phyloP scores from a whole-genome alignment of 2,888 invertebrate genomes.

The Pocota personata region DNA sequence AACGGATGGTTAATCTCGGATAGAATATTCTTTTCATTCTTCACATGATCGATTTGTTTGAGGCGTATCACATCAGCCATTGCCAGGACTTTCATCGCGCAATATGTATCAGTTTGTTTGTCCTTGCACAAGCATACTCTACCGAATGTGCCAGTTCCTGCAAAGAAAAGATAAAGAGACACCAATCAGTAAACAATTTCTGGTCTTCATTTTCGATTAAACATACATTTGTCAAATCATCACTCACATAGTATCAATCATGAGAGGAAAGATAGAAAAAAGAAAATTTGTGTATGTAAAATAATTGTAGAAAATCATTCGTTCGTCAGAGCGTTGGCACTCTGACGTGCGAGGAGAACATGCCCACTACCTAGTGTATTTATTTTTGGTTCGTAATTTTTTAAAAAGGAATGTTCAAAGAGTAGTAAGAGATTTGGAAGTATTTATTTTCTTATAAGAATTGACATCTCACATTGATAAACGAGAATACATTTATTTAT shows the following conservation, averaged over 20 bases:
- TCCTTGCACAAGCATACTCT: slow-evolving; percentile 95
- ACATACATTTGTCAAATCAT: too few species aligned
- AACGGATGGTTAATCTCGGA: slow-evolving; percentile 97
- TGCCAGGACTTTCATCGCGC: slow-evolving; percentile 97
- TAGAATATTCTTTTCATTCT: slow-evolving; percentile 97
- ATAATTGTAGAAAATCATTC: background rate
- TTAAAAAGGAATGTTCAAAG: slow-evolving; percentile 39
- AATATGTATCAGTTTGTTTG: slow-evolving; percentile 90
- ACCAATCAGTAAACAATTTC: too few species aligned
- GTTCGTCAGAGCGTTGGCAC: background rate
- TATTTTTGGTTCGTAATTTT: background rate
- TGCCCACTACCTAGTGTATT: slow-evolving; percentile 24
- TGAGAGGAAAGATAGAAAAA: too few species aligned
- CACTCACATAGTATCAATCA: too few species aligned
- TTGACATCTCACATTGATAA: slow-evolving; percentile 47
- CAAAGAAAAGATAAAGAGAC: slow-evolving; percentile 75
- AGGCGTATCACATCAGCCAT: slow-evolving; percentile 96
- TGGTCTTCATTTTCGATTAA: too few species aligned
- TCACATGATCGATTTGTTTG: slow-evolving; percentile 98
- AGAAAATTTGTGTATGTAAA: too few species aligned
- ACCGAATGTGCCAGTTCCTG: slow-evolving; percentile 98
- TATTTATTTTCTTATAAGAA: slow-evolving; percentile 16
- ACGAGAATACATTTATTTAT: slow-evolving; percentile 9
- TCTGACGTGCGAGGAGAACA: slow-evolving; percentile 55
- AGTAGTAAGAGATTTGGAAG: background rate